Evolutionary conservation across 2,113 vertebrate genomes (phyloP).

Genomic region (Glaucomys volans): DNA sequence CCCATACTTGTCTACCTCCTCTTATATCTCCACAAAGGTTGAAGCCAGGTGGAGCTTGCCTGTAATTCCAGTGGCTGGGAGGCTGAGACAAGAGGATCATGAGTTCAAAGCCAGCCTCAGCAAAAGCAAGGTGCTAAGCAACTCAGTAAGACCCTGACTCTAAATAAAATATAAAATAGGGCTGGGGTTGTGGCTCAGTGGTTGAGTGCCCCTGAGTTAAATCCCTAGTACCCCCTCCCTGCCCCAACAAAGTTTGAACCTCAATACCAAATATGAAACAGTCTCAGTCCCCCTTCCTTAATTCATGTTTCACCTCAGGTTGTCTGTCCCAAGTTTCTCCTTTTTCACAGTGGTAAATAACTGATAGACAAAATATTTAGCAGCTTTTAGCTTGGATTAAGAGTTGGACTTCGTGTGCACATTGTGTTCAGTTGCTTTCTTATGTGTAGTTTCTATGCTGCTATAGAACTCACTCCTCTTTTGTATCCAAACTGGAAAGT

Average conservation of each 20-base stretch:
- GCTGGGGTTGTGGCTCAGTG: too few species aligned
- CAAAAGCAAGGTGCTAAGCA: too few species aligned
- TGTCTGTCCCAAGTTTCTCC: background rate
- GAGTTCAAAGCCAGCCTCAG: too few species aligned
- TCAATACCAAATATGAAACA: background rate
- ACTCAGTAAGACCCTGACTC: too few species aligned
- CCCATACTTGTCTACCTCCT: background rate
- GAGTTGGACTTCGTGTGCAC: background rate
- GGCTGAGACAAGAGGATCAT: too few species aligned
- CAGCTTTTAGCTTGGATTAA: slow-evolving; percentile 14
- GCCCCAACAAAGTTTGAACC: background rate
- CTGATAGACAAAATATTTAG: slow-evolving; percentile 46
- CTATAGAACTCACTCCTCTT: background rate
- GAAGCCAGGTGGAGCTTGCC: too few species aligned
- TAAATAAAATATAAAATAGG: too few species aligned
- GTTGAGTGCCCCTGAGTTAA: too few species aligned
- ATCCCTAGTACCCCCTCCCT: too few species aligned
- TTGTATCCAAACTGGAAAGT: background rate
- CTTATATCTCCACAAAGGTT: background rate
- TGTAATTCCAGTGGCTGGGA: too few species aligned
- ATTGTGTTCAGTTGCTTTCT: background rate
- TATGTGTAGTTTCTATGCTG: background rate
- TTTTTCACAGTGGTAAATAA: slow-evolving; percentile 3
- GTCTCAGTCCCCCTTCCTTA: background rate
- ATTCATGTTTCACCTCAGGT: background rate